Conservation (phyloP, 2,888 invertebrate species). For the Eurytoma adleriae region DNA sequence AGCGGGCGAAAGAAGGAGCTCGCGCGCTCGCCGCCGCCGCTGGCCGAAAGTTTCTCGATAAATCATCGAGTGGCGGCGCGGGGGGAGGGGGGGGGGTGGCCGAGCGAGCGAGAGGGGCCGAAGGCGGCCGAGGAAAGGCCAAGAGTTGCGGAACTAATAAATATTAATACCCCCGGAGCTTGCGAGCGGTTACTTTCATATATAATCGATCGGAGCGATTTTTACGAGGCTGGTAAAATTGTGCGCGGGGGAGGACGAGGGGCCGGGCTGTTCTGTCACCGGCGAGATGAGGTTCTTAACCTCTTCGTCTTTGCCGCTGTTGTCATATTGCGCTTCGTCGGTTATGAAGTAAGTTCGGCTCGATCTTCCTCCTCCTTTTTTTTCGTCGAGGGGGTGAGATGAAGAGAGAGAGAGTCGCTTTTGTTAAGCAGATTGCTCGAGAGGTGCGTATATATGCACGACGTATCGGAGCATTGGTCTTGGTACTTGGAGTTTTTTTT, state of each 20-base stretch:
- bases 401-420: slow-evolving; percentile 13
- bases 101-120: slow-evolving; percentile 19
- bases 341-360: slow-evolving; percentile 52
- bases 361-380: slow-evolving; percentile 32
- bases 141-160: slow-evolving; percentile 69
- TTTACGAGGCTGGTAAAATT: slow-evolving; percentile 49
- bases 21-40: slow-evolving; percentile 26
- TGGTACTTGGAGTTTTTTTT: not conserved
- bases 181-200: slow-evolving; percentile 37
- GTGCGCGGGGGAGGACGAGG: not conserved
- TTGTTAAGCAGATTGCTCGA: slow-evolving; percentile 45
- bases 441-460: slow-evolving; percentile 20
- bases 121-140: slow-evolving; percentile 52
- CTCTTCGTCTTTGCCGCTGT: slow-evolving; percentile 7
- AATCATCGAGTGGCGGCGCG: slow-evolving; percentile 65
- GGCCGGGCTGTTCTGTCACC: slow-evolving; percentile 17
- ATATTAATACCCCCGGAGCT: slow-evolving; percentile 66
- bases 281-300: slow-evolving; percentile 51
- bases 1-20: slow-evolving; percentile 54
- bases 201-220: slow-evolving; percentile 51
- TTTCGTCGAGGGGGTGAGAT: too few relatives aligned
- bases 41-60: slow-evolving; percentile 67
- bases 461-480: slow-evolving; percentile 6
- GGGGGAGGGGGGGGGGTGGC: slow-evolving; percentile 28
- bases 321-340: slow-evolving; percentile 35